Evolutionary conservation across 2,113 vertebrate genomes (phyloP), one percentile per base, ranked within the genome.

Genomic region (Tetrax tetrax): DNA sequence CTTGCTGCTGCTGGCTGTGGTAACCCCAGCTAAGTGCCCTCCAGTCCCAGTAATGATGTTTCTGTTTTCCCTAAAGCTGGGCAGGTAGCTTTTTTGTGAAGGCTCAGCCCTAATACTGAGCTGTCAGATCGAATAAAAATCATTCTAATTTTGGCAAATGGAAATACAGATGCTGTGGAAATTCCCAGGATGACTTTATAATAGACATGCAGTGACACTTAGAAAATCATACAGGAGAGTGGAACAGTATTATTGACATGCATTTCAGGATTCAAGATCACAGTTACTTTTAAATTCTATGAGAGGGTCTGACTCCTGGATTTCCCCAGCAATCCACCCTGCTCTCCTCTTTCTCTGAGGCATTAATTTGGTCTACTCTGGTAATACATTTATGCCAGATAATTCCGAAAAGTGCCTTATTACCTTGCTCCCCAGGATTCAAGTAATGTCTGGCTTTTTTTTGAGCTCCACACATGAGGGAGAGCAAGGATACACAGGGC

Each of bases 51-150:
- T 65, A 53, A 56, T 77, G 79, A 25, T 27, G 16, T 53, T 53
- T 85, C 35, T 47, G 21, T 7, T 92, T 94, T 77, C 64, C 59
- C 72, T 81, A 47, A 43, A 77, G 37, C 29, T 89, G 72, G 76
- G 78, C 64, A 78, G 69, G 95, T 90, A 90, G 15, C 12, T 83
- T 83, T 86, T 88, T 86, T 28, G 66, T 65, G 79, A 86, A 66
- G 22, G 53, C 20, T 88, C 72, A 87, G n/a, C 50, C 27, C 50
- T 92, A 77, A 87, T 61, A 74, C 54, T 83, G 63, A 90, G 68
- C 72, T 93, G 89, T 87, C 93, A 87, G 72, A 92, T 92, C 83
- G 94, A 84, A 96, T 95, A 74, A 87, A 91, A 83, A 65, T 94
- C 35, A 65, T 91, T 94, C 23, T 68, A 87, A 95, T 95, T 91